Evolutionary conservation across 2,113 vertebrate genomes (phyloP), one percentile per base, ranked within the genome.

Genomic region (Melanerpes aurifrons): DNA sequence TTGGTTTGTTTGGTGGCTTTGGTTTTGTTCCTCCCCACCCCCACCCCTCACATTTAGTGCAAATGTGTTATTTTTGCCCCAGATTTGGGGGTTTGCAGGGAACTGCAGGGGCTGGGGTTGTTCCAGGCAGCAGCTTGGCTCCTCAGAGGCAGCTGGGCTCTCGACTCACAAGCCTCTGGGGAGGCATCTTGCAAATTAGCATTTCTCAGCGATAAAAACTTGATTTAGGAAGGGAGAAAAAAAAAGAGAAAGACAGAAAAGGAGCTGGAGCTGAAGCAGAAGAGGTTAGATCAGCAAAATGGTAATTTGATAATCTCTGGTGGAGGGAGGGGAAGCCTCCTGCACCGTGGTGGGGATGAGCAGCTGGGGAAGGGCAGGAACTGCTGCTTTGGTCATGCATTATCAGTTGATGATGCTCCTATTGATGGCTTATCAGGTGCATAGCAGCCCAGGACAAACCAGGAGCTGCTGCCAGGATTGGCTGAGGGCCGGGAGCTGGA

Each of bases 131-230:
- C 54, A 61, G 74, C 74, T 92, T 1, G 0, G 32, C 15, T 64
- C 78, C 48, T 81, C 50, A 0, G 4, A 91, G 35, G 68, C 91
- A 87, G 71, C 90, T 90, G 87, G 64, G 87, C 75, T 94, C 72
- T 85, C 47, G 59, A 76, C 80, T 29, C 1, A 0, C 68, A 69
- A 6, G 67, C 43, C 78, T 78, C 54, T 0, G 1, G 54, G 35
- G 75, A 86, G 10, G 21, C 47, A 68, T 92, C 82, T 56, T 77
- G 72, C 57, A 57, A 67, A 95, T 74, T 50, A 91, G 48, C 79
- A 90, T 81, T 90, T 90, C 87, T 90, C 91, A 83, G 87, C 14
- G 14, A 81, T 90, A 90, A 91, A 89, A 87, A 64, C 37, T 82
- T 74, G 61, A 68, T 86, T 82, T 80, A 71, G 75, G 68, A 72